These are phyloP conservation scores for Drosophila planitibia DNA, from an alignment of 2,888 invertebrate genomes.

Conservation along the genomic window DNA sequence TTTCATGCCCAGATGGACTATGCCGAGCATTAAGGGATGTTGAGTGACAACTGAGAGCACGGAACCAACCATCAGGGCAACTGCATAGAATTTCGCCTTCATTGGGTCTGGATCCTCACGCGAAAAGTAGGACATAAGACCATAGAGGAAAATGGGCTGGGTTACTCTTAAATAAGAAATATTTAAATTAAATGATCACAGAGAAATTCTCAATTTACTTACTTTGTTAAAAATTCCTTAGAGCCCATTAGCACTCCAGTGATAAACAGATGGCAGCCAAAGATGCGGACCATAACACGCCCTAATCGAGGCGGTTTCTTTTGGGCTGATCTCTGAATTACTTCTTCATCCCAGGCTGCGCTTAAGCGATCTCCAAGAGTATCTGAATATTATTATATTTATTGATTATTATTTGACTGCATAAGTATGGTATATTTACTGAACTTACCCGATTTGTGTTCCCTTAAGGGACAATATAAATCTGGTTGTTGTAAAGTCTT, in stretches of 20 bases:
- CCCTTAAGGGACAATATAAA: conserved; percentile 89
- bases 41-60: conserved; percentile 90
- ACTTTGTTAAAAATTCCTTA: conserved; percentile 87
- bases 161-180: conserved; percentile 86
- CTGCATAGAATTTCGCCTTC: conserved; percentile 91
- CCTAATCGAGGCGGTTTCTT: conserved; percentile 31
- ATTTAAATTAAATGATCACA: neutral
- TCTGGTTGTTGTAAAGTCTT: conserved; percentile 90
- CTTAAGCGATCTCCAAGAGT: conserved; percentile 42
- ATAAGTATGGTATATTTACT: neutral
- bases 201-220: neutral
- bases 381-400: conserved; percentile 16
- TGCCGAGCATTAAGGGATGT: conserved; percentile 94
- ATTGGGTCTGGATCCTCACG: conserved; percentile 77
- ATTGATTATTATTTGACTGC: too few relatives aligned
- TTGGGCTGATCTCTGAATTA: conserved; percentile 25
- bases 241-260: conserved; percentile 87
- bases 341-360: conserved; percentile 36
- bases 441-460: conserved; percentile 88
- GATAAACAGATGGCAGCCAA: conserved; percentile 86
- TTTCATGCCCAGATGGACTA: conserved; percentile 88
- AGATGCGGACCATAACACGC: conserved; percentile 17
- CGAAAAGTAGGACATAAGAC: conserved; percentile 87
- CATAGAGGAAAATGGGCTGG: conserved; percentile 88
- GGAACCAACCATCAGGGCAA: conserved; percentile 89